Evolutionary conservation across 2,797 vertebrate species (phyloP), one percentile per base, ranked within the genome.

Genomic region (Synanceia verrucosa): DNA sequence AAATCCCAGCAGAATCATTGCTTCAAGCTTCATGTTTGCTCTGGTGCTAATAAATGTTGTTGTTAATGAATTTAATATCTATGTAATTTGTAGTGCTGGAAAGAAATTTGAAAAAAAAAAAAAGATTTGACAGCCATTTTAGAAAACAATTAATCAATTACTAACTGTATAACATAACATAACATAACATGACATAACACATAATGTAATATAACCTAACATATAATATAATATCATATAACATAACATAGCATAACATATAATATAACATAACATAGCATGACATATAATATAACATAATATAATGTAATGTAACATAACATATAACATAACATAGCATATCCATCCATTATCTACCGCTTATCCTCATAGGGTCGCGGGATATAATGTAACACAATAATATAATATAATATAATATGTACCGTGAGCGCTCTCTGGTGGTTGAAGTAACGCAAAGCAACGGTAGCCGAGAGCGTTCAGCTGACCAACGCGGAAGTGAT

Each of bases 401-500:
- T n/a, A 13, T 11, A 62, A 31, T 65, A 63, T 24, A 9, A 56
- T 61, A 23, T 50, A 39, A 8, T 23, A 12, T 16, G 5, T n/a
- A n/a, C n/a, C n/a, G n/a, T 1, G 21, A 26, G 60, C 84, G 85
- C 83, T 90, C 64, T 70, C 93, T 89, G 41, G 65, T 78, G 94
- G 65, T 55, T 6, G 0, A 9, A 41, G 12, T 1, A 12, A 2
- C 2, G 9, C 4, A 34, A 1, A 21, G 13, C 57, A 48, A 19
- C 63, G 31, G 59, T 1, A 8, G n/a, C 24, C 18, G 12, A 12
- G 46, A 23, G 34, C 0, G 31, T 81, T 93, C 94, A 93, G 61
- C 16, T 94, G 93, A 92, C 80, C 29, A 82, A 93, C 53, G 39
- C 91, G 93, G 93, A 94, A 93, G 77, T 79, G 61, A 79, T n/a